Evolutionary conservation across 2,888 invertebrate genomes (phyloP).

Genomic region (Tipula lateralis): DNA sequence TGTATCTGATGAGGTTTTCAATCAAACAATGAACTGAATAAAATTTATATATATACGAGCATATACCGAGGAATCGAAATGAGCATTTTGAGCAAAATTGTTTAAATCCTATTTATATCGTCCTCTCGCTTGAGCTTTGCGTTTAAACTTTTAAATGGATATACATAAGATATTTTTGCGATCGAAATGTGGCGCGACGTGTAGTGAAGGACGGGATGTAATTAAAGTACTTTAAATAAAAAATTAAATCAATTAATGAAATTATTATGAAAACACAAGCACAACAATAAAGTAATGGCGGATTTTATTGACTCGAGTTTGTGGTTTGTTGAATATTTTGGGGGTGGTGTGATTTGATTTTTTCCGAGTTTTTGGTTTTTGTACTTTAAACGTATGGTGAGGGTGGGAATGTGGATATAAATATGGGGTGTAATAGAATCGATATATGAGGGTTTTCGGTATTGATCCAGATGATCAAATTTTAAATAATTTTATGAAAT

Average conservation of each 20-base stretch:
- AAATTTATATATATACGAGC: no score
- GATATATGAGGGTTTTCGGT: no score
- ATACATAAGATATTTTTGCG: not conserved
- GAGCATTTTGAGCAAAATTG: not conserved
- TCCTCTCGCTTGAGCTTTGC: not conserved
- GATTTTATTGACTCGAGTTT: not conserved
- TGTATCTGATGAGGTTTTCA: constrained; percentile 3
- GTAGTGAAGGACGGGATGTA: not conserved
- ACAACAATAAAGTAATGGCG: not conserved
- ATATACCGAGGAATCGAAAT: not conserved
- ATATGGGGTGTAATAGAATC: no score
- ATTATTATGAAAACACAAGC: not conserved
- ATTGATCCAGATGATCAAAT: no score
- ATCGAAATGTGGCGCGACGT: not conserved
- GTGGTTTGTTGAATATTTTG: not conserved
- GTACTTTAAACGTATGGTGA: no score
- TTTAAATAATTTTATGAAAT: no score
- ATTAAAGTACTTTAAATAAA: not conserved
- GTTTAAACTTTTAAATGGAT: not conserved
- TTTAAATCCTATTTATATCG: not conserved
- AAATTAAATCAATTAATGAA: not conserved
- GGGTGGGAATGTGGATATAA: no score
- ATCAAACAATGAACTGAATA: not conserved
- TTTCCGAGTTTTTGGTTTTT: no score
- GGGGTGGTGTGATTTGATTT: not conserved